Evolutionary conservation across 1,140 invertebrate species (phyloP).

Genomic region (Anoplophora glabripennis): DNA sequence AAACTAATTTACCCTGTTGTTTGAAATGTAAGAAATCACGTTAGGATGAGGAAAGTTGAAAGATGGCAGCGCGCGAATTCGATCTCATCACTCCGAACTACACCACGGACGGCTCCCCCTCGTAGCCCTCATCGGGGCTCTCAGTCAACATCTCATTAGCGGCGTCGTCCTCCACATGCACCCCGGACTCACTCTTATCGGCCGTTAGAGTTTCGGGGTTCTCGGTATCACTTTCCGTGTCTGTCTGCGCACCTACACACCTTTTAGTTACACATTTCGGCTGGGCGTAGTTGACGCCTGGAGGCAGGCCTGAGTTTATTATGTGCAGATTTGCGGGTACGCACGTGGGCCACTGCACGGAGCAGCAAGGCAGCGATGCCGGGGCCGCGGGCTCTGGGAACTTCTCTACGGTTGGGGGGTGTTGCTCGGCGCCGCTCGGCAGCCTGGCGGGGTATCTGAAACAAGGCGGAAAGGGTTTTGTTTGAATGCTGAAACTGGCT

Average conservation of each 20-base stretch:
- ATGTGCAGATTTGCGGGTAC: conserved; percentile 38
- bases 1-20: too few species aligned
- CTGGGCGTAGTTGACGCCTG: not conserved
- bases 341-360: conserved; percentile 51
- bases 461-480: conserved; percentile 5
- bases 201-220: not conserved
- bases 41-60: too few species aligned
- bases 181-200: not conserved
- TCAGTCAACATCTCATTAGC: conserved; percentile 64
- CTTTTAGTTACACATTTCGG: conserved; percentile 43
- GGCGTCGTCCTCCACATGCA: conserved; percentile 9
- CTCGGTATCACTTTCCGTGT: conserved; percentile 50
- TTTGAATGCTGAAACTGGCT: too few species aligned
- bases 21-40: too few species aligned
- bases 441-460: conserved; percentile 28
- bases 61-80: not conserved
- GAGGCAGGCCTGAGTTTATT: conserved; percentile 5
- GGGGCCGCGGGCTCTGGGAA: conserved; percentile 5
- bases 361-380: conserved; percentile 30
- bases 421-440: not conserved
- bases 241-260: conserved; percentile 59
- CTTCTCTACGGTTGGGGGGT: conserved; percentile 4
- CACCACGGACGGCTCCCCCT: conserved; percentile 61
- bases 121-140: conserved; percentile 84
- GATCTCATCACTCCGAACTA: conserved; percentile 11